Base-by-base conservation (phyloP, 2,888 invertebrate species). In the Eurois occulta region DNA sequence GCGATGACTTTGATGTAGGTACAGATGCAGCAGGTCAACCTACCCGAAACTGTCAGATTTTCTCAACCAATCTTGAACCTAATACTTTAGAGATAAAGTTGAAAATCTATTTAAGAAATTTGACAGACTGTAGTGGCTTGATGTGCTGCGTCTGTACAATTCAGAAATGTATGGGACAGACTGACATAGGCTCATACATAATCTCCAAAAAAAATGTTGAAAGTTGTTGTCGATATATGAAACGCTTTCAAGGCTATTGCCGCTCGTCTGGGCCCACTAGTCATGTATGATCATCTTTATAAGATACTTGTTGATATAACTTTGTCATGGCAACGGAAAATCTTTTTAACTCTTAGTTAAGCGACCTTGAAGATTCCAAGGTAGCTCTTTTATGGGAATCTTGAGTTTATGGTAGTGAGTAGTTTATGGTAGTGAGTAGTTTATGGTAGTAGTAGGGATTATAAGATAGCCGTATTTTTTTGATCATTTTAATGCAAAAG, bases 341-440 rank as follows among this genome's bases (percentile, higher is more conserved):
- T 77, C 71, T 69, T 16, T 38, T n/a, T n/a, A 55, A 16, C 5
- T 74, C 13, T 77, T 62, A 72, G 65, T 72, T 66, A 72, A 77
- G 28, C 10, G 24, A 71, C 60, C 65, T 75, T 77, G 62, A 28
- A n/a, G 64, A 69, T 76, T 72, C 70, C 76, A 65, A 72, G 71
- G 83, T 70, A 24, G 35, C 13, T 10, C 16, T 13, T n/a, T 70
- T 72, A 64, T 66, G 79, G 75, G 24, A 43, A 79, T 81, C 32
- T 60, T 38, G 43, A 62, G 24, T 55, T 35, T 35, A 21, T 52
- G 52, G 48, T 48, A 16, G 6, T 46, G 16, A 0, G 1, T 0
- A 41, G 41, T 11, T 41, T 41, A 41, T 11, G 41, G 41, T 41
- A 16, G 43, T 11, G 41, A 41, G 41, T 46, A 46, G 46, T 18